A percentile compares a stretch with the other conserved stretches of the same genome.
These are phyloP conservation scores for Hypselothyrea guttata DNA, from an alignment of 2,888 invertebrate species.

Conservation along the genomic window DNA sequence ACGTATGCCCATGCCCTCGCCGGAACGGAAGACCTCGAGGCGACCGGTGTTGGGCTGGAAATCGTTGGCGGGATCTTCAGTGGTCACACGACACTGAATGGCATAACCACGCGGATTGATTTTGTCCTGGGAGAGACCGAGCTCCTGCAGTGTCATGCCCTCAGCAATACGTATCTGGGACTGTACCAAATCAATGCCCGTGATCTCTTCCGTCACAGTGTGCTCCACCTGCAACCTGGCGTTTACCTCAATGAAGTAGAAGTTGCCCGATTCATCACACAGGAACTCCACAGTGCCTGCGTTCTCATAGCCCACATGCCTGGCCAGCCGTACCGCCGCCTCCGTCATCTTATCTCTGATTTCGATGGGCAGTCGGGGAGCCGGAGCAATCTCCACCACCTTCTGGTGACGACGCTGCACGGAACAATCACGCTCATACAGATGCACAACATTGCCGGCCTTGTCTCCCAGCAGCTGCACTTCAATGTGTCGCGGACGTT, in stretches of 20 bases:
- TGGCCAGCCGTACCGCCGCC: conserved; percentile 94
- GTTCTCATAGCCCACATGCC: conserved; percentile 97
- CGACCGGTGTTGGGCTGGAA: conserved; percentile 85
- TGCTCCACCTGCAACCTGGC: conserved; percentile 99
- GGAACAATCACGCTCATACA: conserved; percentile 98
- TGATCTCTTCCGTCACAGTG: conserved; percentile 99
- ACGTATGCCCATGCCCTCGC: neutral
- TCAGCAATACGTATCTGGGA: conserved; percentile 98
- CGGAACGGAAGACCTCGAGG: neutral
- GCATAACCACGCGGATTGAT: neutral
- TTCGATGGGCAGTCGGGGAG: conserved; percentile 91
- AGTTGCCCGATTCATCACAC: conserved; percentile 95
- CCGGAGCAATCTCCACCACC: conserved; percentile 99
- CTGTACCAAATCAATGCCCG: conserved; percentile 98
- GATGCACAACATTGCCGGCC: conserved; percentile 97
- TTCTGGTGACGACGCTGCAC: conserved; percentile 99
- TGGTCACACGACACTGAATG: conserved; percentile 89
- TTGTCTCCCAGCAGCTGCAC: conserved; percentile 90
- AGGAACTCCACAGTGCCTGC: conserved; percentile 99
- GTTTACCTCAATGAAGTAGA: conserved; percentile 99
- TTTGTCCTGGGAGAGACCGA: conserved; percentile 85
- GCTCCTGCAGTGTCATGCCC: conserved; percentile 95
- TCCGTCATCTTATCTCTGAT: conserved; percentile 93
- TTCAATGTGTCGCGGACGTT: conserved; percentile 98
- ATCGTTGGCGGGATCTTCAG: conserved; percentile 97